These are phyloP conservation scores for Pitta sordida DNA, from an alignment of 2,113 vertebrate genomes.

Conservation along the genomic window DNA sequence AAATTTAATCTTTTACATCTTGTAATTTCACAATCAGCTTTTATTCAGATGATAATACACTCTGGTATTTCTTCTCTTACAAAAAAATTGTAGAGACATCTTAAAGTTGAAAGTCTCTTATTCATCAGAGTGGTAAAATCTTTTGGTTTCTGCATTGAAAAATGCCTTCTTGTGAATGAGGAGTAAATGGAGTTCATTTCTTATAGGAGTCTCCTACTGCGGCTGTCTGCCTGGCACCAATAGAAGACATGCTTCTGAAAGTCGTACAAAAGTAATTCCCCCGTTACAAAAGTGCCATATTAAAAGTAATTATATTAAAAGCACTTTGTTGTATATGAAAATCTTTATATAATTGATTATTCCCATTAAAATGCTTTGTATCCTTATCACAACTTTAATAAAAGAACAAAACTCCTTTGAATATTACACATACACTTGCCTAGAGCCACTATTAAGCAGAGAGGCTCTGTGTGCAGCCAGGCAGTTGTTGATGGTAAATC, in stretches of 20 bases:
- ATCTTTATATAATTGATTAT: slow-evolving; percentile 49
- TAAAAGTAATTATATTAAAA: slow-evolving; percentile 45
- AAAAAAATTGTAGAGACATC: background rate
- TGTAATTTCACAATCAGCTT: background rate
- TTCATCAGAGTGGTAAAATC: slow-evolving; percentile 1
- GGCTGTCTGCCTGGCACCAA: background rate
- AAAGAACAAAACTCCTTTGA: slow-evolving; percentile 32
- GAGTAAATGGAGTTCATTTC: slow-evolving; percentile 36
- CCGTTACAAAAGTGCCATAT: background rate
- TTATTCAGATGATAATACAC: background rate
- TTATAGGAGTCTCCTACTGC: background rate
- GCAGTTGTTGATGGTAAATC: slow-evolving; percentile 59
- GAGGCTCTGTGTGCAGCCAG: slow-evolving; percentile 51
- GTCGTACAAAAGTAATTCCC: slow-evolving; percentile 1
- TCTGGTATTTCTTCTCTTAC: background rate
- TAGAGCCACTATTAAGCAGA: slow-evolving; percentile 65
- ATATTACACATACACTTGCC: slow-evolving; percentile 45
- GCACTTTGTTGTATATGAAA: slow-evolving; percentile 25
- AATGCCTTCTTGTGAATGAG: slow-evolving; percentile 16
- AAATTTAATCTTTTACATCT: background rate
- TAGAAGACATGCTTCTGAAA: background rate
- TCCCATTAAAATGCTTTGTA: slow-evolving; percentile 28
- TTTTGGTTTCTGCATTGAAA: slow-evolving; percentile 7
- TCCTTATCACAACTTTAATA: slow-evolving; percentile 39
- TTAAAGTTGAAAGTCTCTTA: slow-evolving; percentile 15